Percentiles rank a stretch among this genome's conserved stretches.
Evolutionary conservation across 2,797 vertebrate species (phyloP).

Genomic region (Dermochelys coriacea): DNA sequence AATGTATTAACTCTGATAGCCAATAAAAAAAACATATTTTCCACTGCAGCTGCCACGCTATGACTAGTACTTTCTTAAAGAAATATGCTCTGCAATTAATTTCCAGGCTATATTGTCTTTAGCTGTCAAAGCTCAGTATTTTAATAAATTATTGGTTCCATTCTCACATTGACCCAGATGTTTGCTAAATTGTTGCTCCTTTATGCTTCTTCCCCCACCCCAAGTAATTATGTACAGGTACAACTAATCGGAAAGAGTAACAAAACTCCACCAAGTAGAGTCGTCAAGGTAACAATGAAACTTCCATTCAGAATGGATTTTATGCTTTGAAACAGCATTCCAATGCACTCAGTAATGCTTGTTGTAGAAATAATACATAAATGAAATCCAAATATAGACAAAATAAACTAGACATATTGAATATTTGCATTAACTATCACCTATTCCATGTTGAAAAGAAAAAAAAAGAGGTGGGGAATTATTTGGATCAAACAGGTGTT

Average conservation of each 20-base stretch:
- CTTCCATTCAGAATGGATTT: not conserved
- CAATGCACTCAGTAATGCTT: not conserved
- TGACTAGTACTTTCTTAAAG: not conserved
- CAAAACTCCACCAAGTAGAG: fast-evolving
- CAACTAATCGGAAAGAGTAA: not conserved
- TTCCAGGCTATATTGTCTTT: not conserved
- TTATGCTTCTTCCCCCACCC: not conserved
- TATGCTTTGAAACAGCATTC: not conserved
- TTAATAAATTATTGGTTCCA: not conserved
- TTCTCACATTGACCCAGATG: not conserved
- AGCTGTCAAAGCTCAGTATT: not conserved
- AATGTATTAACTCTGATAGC: not conserved
- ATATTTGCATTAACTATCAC: not conserved
- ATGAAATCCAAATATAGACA: not conserved
- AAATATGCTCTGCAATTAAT: not conserved
- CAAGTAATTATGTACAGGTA: not conserved
- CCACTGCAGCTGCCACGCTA: not conserved
- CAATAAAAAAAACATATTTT: not conserved
- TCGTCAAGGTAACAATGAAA: not conserved
- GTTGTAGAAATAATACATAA: not conserved
- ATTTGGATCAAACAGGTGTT: not conserved
- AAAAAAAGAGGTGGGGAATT: not conserved
- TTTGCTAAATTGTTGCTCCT: not conserved
- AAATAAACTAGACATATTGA: not conserved
- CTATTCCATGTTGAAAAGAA: not conserved